These are phyloP conservation scores for Elaphurus davidianus DNA, from an alignment of 2,113 vertebrate genomes.

Conservation along the genomic window DNA sequence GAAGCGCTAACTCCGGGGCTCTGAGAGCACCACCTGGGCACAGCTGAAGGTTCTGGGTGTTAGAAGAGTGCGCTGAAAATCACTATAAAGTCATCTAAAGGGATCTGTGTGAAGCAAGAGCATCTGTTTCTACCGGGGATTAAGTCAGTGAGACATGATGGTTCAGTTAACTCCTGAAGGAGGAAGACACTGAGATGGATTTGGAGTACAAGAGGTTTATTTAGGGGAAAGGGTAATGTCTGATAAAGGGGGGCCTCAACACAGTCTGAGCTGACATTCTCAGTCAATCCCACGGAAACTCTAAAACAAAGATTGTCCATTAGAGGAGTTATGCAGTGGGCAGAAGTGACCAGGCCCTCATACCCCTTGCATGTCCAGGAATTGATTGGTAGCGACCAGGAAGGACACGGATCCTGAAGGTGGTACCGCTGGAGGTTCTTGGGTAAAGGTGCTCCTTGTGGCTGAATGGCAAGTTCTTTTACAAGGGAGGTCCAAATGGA, in stretches of 20 bases:
- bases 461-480: background rate
- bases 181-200: background rate
- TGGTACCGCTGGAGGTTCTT: background rate
- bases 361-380: background rate
- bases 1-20: background rate
- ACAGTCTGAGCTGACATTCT: background rate
- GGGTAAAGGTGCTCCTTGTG: background rate
- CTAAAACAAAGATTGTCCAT: background rate
- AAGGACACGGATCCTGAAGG: background rate
- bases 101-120: background rate
- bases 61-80: background rate
- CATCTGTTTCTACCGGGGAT: background rate
- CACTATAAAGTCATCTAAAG: background rate
- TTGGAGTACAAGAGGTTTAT: background rate
- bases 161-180: background rate
- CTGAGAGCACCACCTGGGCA: background rate
- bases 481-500: background rate
- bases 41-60: background rate
- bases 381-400: background rate
- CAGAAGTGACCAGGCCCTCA: background rate
- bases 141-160: background rate
- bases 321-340: background rate
- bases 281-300: background rate
- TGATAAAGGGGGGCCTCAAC: background rate
- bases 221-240: background rate